Percentiles rank a stretch among this genome's conserved stretches.
Conservation (phyloP, 1,140 invertebrate genomes). For the Fopius arisanus region DNA sequence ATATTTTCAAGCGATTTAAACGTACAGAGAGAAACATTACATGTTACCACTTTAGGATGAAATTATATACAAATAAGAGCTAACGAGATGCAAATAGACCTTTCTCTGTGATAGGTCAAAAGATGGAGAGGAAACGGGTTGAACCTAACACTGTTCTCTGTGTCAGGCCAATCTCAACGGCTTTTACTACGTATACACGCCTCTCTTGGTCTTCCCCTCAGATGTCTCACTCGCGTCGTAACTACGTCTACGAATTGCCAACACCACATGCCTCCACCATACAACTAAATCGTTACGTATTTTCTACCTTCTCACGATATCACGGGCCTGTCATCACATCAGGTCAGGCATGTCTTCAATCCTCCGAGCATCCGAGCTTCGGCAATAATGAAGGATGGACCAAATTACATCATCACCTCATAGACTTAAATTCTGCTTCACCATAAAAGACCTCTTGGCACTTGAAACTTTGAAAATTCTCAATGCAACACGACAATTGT, state of each 20-base stretch:
- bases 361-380: no score
- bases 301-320: not conserved
- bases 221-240: not conserved
- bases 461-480: no score
- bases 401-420: no score
- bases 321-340: not conserved
- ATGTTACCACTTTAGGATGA: not conserved
- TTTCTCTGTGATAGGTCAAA: not conserved
- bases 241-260: not conserved
- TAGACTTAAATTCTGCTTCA: no score
- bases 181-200: not conserved
- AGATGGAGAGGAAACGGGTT: not conserved
- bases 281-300: not conserved
- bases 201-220: not conserved
- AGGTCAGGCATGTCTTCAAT: not conserved
- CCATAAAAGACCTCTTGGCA: no score
- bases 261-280: not conserved
- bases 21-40: not conserved
- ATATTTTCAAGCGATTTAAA: not conserved
- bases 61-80: conserved; percentile 16
- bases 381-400: no score
- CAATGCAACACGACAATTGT: not conserved
- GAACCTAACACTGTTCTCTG: not conserved
- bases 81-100: conserved; percentile 23
- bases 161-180: not conserved